Evolutionary conservation across 2,888 invertebrate species (phyloP).

Genomic region (Chymomyza fuscimana): DNA sequence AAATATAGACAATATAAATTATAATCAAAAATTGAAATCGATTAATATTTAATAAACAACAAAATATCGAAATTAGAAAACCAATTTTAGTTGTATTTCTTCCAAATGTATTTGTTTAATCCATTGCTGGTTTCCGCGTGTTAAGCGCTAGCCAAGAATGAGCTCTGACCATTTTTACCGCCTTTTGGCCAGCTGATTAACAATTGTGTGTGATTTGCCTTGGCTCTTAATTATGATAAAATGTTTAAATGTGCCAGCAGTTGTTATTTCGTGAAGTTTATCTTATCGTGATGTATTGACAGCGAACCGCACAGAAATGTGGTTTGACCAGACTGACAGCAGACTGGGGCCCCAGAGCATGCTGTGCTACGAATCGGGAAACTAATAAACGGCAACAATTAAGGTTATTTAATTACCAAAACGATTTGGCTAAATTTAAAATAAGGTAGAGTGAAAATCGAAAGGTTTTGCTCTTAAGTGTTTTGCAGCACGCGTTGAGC

Average conservation of each 20-base stretch:
- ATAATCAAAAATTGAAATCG: too few species aligned
- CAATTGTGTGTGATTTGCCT: constrained; percentile 32
- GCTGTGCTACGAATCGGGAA: not conserved
- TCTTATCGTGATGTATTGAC: not conserved
- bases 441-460: constrained; percentile 6
- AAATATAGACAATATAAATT: too few species aligned
- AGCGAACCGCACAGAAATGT: not conserved
- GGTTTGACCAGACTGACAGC: not conserved
- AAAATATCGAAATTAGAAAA: too few species aligned
- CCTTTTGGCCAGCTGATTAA: constrained; percentile 28
- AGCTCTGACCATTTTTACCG: not conserved
- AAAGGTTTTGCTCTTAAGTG: not conserved
- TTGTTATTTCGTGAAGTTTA: not conserved
- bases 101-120: not conserved
- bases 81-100: not conserved
- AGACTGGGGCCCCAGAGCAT: not conserved
- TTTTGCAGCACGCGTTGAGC: constrained; percentile 39
- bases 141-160: not conserved
- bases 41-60: too few species aligned
- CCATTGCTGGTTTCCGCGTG: not conserved
- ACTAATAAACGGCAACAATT: constrained; percentile 33
- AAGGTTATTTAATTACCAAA: constrained; percentile 39
- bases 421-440: constrained; percentile 21
- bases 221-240: constrained; percentile 7
- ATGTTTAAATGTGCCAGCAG: constrained; percentile 31